Conservation (phyloP, 2,888 invertebrate species). For the Margaritifera margaritifera region DNA sequence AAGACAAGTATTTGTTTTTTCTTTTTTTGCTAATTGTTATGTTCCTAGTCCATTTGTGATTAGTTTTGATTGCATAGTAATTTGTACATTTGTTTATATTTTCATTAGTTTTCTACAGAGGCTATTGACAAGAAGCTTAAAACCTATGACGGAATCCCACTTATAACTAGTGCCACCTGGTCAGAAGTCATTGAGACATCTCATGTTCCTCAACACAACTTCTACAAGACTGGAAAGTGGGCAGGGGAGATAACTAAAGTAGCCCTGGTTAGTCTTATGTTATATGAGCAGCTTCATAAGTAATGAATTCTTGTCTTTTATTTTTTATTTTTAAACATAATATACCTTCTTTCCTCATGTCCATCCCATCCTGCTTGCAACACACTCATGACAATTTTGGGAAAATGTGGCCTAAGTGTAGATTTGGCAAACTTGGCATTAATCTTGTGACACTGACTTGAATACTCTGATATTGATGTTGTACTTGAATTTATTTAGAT, state of each 20-base stretch:
- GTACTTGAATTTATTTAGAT: no score
- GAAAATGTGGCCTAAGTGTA: no score
- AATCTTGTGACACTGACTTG: no score
- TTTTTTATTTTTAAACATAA: background rate
- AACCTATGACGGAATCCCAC: conserved; percentile 42
- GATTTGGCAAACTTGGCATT: no score
- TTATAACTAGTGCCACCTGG: conserved; percentile 49
- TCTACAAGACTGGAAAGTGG: conserved; percentile 49
- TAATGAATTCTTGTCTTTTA: background rate
- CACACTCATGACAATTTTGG: no score
- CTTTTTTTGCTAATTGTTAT: no score
- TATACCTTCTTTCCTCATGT: no score
- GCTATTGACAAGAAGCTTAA: conserved; percentile 40
- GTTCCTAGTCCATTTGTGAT: no score
- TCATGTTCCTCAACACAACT: conserved; percentile 53
- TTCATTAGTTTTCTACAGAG: conserved; percentile 46
- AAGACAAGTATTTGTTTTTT: no score
- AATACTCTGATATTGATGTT: no score
- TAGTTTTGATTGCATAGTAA: no score
- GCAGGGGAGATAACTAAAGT: conserved; percentile 61
- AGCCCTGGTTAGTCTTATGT: conserved; percentile 43
- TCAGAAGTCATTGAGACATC: conserved; percentile 58
- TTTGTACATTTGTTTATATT: background rate
- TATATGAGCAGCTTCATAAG: background rate
- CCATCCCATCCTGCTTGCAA: no score